Evolutionary conservation across 2,797 vertebrate species (phyloP).

Genomic region (Tadarida brasiliensis): DNA sequence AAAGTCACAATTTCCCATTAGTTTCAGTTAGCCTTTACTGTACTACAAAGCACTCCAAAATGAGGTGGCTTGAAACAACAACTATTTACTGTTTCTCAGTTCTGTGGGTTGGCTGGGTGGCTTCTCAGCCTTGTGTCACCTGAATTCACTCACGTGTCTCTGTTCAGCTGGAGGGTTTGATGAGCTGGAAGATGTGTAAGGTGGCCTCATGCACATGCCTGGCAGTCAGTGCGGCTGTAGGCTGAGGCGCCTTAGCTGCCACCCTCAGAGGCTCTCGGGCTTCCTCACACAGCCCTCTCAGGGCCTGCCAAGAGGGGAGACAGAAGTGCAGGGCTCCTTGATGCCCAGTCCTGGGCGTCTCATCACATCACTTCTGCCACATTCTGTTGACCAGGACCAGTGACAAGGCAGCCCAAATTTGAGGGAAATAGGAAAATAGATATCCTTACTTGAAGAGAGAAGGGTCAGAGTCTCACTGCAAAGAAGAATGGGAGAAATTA

Average conservation of each 20-base stretch:
- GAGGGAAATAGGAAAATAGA: background rate
- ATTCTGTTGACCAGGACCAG: background rate
- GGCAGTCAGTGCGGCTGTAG: background rate
- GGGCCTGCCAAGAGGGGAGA: background rate
- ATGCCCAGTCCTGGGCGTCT: background rate
- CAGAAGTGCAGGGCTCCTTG: background rate
- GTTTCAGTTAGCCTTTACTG: background rate
- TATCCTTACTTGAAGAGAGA: fast-evolving
- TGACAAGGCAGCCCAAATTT: background rate
- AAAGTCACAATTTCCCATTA: background rate
- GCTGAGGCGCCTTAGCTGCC: background rate
- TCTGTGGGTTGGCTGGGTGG: background rate
- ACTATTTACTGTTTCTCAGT: background rate
- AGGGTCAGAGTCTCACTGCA: background rate
- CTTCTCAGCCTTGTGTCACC: background rate
- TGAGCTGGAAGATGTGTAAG: background rate
- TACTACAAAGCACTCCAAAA: background rate
- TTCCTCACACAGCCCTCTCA: background rate
- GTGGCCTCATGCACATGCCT: fast-evolving
- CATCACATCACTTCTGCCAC: background rate
- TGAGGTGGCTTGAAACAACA: background rate
- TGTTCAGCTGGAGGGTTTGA: background rate
- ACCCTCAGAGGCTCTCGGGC: background rate
- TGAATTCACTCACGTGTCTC: background rate
- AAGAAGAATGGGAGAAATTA: background rate